Base-by-base conservation (phyloP, 2,113 vertebrate genomes). In the Tiliqua scincoides region DNA sequence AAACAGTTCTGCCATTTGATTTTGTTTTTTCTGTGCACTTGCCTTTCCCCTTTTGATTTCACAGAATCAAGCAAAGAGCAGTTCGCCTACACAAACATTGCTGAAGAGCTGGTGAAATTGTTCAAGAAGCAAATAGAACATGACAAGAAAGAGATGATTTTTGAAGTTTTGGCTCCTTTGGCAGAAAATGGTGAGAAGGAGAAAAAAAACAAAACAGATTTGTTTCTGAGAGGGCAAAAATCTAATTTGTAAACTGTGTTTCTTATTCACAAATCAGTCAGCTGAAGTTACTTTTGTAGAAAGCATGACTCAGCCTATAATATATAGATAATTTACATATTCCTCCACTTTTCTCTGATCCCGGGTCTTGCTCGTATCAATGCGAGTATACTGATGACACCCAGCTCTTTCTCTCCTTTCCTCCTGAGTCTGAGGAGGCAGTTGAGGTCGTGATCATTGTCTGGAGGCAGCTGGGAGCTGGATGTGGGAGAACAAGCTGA, bases 61-160 rank as follows among this genome's bases (percentile, higher is more conserved):
- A 57, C 94, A 99, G 98, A 99, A 95, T 99, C 99, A 61, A 99
- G 99, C 96, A 99, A 99, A 96, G 99, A 99, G 93, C 98, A 99
- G 96, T 99, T 99, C 95, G 99, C 99, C 43, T 97, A 98, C 91
- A 99, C 99, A 87, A 98, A 98, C 75, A 96, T 99, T 40, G 98
- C 98, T 0, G 98, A 98, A 93, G 99, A 99, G 92, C 96, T 99
- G 92, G 99, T 99, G 88, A 98, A 97, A 84, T 97, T 99, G 10
- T 99, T 99, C 95, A 98, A 97, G 95, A 99, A 98, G 93, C 99
- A 99, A 95, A 94, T 96, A 21, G 99, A 99, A 85, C 98, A 99
- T 77, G 99, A 99, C 93, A 99, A 99, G 96, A 99, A 98, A 93
- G 99, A 99, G 91, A 99, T 99, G 98, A 98, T 99, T 90, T 99